Evolutionary conservation across 2,888 invertebrate species (phyloP).

Genomic region (Tachina grossa): DNA sequence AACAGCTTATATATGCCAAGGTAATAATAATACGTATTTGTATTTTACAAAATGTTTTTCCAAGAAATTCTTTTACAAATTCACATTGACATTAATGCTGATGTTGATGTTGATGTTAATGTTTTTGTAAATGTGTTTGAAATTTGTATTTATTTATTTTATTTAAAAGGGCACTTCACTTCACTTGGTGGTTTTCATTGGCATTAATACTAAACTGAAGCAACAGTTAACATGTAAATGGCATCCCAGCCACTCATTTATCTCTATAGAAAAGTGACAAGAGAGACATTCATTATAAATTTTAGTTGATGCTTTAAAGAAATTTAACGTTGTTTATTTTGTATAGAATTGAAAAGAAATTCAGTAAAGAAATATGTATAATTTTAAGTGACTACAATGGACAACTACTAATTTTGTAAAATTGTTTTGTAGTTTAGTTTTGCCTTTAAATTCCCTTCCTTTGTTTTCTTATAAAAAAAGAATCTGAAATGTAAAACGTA

Average conservation of each 20-base stretch:
- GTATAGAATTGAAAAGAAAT: too few relatives aligned
- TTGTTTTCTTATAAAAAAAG: too few relatives aligned
- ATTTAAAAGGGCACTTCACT: slow-evolving; percentile 12
- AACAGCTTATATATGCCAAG: neutral
- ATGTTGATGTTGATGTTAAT: neutral
- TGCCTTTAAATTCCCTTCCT: too few relatives aligned
- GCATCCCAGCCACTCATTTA: neutral
- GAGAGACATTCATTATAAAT: neutral
- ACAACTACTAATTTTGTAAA: too few relatives aligned
- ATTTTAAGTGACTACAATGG: too few relatives aligned
- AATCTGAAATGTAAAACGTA: too few relatives aligned
- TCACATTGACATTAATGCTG: slow-evolving; percentile 12
- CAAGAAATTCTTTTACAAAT: slow-evolving; percentile 3
- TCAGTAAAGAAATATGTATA: too few relatives aligned
- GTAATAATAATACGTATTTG: neutral
- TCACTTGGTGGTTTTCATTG: slow-evolving; percentile 4
- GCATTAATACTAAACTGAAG: slow-evolving; percentile 49
- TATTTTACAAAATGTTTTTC: neutral
- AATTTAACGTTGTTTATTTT: neutral
- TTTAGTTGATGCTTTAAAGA: neutral
- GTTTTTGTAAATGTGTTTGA: slow-evolving; percentile 7
- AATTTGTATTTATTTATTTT: slow-evolving; percentile 12
- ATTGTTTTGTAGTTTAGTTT: too few relatives aligned
- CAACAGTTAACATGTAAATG: slow-evolving; percentile 30
- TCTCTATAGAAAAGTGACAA: neutral